phyloP scores from a whole-genome alignment of 2,113 vertebrate genomes.

The Aspidoscelis tigris region DNA sequence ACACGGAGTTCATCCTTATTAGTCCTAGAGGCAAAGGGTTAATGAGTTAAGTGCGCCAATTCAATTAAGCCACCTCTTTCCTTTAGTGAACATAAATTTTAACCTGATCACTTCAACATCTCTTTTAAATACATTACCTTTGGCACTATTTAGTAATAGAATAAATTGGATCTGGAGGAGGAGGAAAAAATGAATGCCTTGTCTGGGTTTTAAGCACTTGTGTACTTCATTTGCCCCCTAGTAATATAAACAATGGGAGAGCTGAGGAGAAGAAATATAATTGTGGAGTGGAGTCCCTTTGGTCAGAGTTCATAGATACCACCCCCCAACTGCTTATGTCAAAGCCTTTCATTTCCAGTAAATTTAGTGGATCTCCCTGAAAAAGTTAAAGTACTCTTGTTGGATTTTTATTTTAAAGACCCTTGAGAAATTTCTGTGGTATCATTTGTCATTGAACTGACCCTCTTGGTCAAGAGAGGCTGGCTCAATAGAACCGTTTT shows the following conservation, averaged over 20 bases:
- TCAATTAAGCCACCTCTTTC: slow-evolving; percentile 72
- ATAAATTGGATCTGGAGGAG: background rate
- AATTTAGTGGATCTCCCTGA: background rate
- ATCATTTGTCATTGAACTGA: background rate
- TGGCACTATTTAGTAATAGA: slow-evolving; percentile 16
- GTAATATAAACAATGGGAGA: slow-evolving; percentile 30
- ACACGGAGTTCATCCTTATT: slow-evolving; percentile 61
- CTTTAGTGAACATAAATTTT: slow-evolving; percentile 69
- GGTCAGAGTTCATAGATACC: background rate
- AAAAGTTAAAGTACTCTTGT: background rate
- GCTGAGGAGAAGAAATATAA: slow-evolving; percentile 23
- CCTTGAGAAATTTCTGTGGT: background rate
- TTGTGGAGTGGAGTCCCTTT: slow-evolving; percentile 1
- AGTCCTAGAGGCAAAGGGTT: slow-evolving; percentile 68
- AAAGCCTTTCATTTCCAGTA: background rate
- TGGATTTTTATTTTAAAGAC: background rate
- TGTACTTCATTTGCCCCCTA: slow-evolving; percentile 38
- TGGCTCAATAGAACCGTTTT: no score
- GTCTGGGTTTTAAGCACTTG: background rate
- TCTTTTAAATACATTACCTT: slow-evolving; percentile 42
- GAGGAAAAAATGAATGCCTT: background rate
- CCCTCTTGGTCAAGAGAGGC: background rate
- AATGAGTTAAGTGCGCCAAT: slow-evolving; percentile 71
- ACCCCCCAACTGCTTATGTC: background rate
- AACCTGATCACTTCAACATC: slow-evolving; percentile 61